Evolutionary conservation across 2,797 vertebrate species (phyloP).

Genomic region (Eptatretus atami): DNA sequence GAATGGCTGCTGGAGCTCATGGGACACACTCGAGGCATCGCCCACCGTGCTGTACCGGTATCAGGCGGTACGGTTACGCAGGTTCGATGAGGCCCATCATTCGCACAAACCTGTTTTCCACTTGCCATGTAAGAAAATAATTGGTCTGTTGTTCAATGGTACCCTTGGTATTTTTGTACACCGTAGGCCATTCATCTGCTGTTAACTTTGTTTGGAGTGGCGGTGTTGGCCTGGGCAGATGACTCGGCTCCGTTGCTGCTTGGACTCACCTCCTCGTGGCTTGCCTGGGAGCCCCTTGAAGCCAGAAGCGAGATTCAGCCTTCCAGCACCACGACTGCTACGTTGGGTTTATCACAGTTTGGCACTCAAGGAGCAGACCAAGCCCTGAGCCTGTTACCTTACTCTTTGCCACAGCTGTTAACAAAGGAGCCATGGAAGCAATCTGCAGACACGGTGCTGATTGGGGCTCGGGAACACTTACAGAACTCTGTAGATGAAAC

Average conservation of each 20-base stretch:
- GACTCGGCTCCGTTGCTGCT: slow-evolving; percentile 35
- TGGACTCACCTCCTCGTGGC: slow-evolving; percentile 35
- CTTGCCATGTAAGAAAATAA: too few species aligned
- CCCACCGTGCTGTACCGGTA: slow-evolving; percentile 17
- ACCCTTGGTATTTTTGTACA: slow-evolving; percentile 10
- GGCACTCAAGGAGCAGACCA: slow-evolving; percentile 18
- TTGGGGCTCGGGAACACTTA: too few species aligned
- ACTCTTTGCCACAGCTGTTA: slow-evolving; percentile 30
- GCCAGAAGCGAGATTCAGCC: slow-evolving; percentile 10
- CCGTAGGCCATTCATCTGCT: slow-evolving; percentile 40
- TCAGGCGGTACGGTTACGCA: slow-evolving; percentile 15
- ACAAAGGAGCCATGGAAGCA: slow-evolving; percentile 57
- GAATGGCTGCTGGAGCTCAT: slow-evolving; percentile 76
- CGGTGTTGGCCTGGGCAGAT: slow-evolving; percentile 50
- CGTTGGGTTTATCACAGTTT: slow-evolving; percentile 17
- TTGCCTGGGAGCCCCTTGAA: slow-evolving; percentile 18
- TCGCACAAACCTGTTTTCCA: too few species aligned
- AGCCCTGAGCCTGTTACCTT: slow-evolving; percentile 26
- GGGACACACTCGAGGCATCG: slow-evolving; percentile 45
- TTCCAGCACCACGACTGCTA: slow-evolving; percentile 8
- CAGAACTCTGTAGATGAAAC: too few species aligned
- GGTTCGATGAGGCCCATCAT: slow-evolving; percentile 16
- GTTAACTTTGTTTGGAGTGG: slow-evolving; percentile 32
- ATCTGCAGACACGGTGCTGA: slow-evolving; percentile 36
- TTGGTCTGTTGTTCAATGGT: neutral